Evolutionary conservation across 2,113 vertebrate genomes (phyloP), one percentile per base, ranked within the genome.

Genomic region (Sylvia atricapilla): DNA sequence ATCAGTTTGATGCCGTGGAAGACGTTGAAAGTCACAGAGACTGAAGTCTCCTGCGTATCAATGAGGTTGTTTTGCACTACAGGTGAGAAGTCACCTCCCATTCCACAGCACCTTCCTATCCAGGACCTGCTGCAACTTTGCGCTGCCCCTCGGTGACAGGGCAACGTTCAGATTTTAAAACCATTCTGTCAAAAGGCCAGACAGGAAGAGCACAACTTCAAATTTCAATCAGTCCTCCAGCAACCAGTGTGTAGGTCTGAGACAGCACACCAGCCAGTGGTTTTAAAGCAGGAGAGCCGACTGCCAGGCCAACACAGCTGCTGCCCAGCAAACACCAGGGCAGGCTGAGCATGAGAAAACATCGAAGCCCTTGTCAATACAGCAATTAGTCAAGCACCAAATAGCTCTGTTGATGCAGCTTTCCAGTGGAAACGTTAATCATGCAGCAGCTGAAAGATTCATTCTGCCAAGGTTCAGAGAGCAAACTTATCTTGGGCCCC

Each of bases 1-100:
- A 97, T 96, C 97, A 97, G 95, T 97, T 97, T 98, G 94, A 97
- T 97, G 95, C 69, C 67, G 90, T n/a, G 81, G 95, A 97, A 97
- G 95, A 86, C 94, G 47, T 44, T 97, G 96, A 97, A 98, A 97
- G 94, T 97, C 97, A 97, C 86, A 87, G 73, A 72, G 93, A 66
- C 84, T 89, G 69, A 95, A 97, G 94, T 93, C 89, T 95, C 83
- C 90, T 97, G 94, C 4, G 76, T 97, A 96, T 84, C 95, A 97
- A 83, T 96, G 84, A 98, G 87, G 64, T 35, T 85, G 43, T 76
- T 95, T 59, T 90, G 30, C 80, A 73, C 79, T 77, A 68, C 53
- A 67, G 77, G 60, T 83, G 47, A 85, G 72, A 24, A 88, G 49
- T 6, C 80, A 68, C 84, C 84, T 82, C 67, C 35, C 23, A 24